Evolutionary conservation across 2,888 invertebrate species (phyloP).

Genomic region (Melanargia galathea): DNA sequence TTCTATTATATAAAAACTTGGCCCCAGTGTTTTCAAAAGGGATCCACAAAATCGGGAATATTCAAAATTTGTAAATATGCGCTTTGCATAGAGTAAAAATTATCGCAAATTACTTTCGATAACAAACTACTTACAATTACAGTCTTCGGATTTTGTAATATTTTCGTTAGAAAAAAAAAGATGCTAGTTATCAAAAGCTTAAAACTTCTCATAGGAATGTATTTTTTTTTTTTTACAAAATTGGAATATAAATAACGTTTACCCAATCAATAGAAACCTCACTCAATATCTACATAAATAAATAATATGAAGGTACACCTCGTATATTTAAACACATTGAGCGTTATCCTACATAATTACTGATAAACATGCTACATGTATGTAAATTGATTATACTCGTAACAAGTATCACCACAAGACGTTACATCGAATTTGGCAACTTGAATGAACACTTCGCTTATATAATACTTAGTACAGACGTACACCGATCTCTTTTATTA

Average conservation of each 20-base stretch:
- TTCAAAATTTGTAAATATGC: constrained; percentile 66
- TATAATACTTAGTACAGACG: constrained; percentile 42
- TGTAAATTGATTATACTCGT: constrained; percentile 51
- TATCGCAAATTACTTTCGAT: constrained; percentile 56
- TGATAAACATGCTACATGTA: constrained; percentile 73
- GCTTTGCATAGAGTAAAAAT: constrained; percentile 56
- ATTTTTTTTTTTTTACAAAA: constrained; percentile 58
- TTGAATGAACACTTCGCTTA: constrained; percentile 74
- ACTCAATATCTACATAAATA: constrained; percentile 59
- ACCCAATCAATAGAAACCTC: constrained; percentile 57
- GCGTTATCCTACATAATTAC: constrained; percentile 74
- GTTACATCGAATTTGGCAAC: constrained; percentile 79
- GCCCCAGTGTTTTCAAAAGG: constrained; percentile 73
- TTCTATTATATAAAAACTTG: constrained; percentile 69
- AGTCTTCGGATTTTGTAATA: constrained; percentile 75
- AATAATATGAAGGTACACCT: constrained; percentile 65
- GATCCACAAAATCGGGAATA: constrained; percentile 72
- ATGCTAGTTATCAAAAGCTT: constrained; percentile 35
- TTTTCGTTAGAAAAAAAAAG: constrained; percentile 58
- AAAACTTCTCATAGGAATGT: constrained; percentile 57
- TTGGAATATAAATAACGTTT: constrained; percentile 55
- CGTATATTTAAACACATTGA: constrained; percentile 78
- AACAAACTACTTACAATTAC: constrained; percentile 68
- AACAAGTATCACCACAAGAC: constrained; percentile 66
- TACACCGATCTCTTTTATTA: constrained; percentile 36